These are phyloP conservation scores for Stegana nigrithorax DNA, from an alignment of 2,888 invertebrate species.

Conservation along the genomic window DNA sequence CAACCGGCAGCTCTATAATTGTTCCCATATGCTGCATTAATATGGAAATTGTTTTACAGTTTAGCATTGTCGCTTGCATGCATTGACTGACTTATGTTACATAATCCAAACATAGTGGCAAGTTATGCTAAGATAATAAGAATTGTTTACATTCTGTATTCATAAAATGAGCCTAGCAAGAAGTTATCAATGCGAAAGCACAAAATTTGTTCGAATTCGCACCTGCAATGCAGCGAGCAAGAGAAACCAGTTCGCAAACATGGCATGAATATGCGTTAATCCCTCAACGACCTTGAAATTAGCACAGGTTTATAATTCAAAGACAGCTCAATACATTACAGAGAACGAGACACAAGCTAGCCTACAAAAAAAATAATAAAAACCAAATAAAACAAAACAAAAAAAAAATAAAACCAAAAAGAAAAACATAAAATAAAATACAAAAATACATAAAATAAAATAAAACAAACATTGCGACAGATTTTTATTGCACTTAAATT, in stretches of 20 bases:
- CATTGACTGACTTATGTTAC: too few relatives aligned
- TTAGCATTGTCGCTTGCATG: too few relatives aligned
- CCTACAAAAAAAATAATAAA: slow-evolving; percentile 8
- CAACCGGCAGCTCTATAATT: too few relatives aligned
- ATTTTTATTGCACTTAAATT: neutral
- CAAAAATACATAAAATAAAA: slow-evolving; percentile 5
- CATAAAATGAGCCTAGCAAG: too few relatives aligned
- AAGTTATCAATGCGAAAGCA: too few relatives aligned
- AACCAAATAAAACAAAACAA: neutral
- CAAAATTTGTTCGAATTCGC: neutral
- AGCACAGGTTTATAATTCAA: slow-evolving; percentile 28
- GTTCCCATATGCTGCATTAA: too few relatives aligned
- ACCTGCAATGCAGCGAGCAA: slow-evolving; percentile 1
- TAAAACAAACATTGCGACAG: neutral
- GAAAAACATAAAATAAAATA: neutral
- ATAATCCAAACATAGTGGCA: too few relatives aligned
- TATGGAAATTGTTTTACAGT: too few relatives aligned
- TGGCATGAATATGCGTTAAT: slow-evolving; percentile 1
- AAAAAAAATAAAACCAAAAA: neutral
- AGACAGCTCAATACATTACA: too few relatives aligned
- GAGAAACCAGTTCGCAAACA: slow-evolving; percentile 7
- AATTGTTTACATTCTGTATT: too few relatives aligned
- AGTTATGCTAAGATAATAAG: neutral
- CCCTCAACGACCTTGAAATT: slow-evolving; percentile 45
- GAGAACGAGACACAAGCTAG: too few relatives aligned